phyloP scores from a whole-genome alignment of 2,888 invertebrate species.

The Nasonovia ribisnigri region DNA sequence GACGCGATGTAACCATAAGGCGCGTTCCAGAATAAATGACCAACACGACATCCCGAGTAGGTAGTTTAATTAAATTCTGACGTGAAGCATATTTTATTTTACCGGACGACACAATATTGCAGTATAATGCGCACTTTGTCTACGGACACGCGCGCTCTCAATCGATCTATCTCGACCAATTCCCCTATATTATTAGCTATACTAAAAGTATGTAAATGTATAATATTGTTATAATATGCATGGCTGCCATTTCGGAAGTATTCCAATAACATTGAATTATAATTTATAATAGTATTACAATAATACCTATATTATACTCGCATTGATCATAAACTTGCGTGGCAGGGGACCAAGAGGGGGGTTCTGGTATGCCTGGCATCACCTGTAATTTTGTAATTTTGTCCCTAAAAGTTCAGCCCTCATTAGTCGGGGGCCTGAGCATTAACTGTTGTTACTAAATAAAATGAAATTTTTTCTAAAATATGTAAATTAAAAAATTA shows the following conservation, averaged over 20 bases:
- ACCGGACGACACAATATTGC: background rate
- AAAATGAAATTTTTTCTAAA: background rate
- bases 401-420: background rate
- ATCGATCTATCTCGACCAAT: background rate
- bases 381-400: no score
- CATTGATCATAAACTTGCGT: background rate
- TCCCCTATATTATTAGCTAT: background rate
- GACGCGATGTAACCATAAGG: background rate
- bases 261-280: background rate
- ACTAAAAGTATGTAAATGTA: no score
- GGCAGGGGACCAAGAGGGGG: background rate
- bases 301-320: background rate
- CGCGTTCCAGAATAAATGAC: background rate
- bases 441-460: no score
- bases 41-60: constrained; percentile 17
- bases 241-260: background rate
- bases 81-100: constrained; percentile 6
- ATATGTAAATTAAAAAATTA: background rate
- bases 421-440: background rate
- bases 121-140: background rate
- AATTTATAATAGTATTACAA: background rate
- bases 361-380: background rate
- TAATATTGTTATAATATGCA: background rate
- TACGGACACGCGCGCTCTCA: background rate
- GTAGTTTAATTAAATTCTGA: constrained; percentile 10